A percentile compares a stretch with the other conserved stretches of the same genome.
phyloP scores from a whole-genome alignment of 2,888 invertebrate species.

The Melipona beecheii region DNA sequence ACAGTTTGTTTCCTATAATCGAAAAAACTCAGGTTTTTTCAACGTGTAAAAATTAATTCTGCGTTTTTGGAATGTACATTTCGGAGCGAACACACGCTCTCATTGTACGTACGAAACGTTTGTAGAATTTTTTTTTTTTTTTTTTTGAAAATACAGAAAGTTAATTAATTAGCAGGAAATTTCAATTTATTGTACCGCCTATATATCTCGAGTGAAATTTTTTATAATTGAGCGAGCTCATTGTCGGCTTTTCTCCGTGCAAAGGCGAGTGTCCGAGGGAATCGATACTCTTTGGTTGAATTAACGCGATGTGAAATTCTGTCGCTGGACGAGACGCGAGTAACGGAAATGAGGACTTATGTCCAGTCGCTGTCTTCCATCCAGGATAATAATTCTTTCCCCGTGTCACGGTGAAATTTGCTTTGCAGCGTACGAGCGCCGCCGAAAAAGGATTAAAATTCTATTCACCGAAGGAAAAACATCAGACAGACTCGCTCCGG shows the following conservation, averaged over 20 bases:
- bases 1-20: too few species aligned
- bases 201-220: background rate
- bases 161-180: background rate
- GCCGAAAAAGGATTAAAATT: background rate
- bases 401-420: slow-evolving; percentile 8
- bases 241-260: background rate
- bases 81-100: too few species aligned
- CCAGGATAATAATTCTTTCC: slow-evolving; percentile 37
- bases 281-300: slow-evolving; percentile 28
- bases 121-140: background rate
- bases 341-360: slow-evolving; percentile 55
- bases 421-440: slow-evolving; percentile 1
- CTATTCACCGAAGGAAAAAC: background rate
- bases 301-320: background rate
- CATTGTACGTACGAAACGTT: too few species aligned
- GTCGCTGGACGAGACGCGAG: slow-evolving; percentile 32
- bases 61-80: too few species aligned
- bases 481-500: background rate
- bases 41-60: too few species aligned
- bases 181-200: background rate
- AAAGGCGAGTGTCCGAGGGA: background rate
- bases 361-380: slow-evolving; percentile 26
- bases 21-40: too few species aligned
- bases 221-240: background rate
- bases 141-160: background rate